A percentile compares a stretch with the other conserved stretches of the same genome.
phyloP scores from a whole-genome alignment of 2,113 vertebrate genomes.

The Odocoileus virginianus region DNA sequence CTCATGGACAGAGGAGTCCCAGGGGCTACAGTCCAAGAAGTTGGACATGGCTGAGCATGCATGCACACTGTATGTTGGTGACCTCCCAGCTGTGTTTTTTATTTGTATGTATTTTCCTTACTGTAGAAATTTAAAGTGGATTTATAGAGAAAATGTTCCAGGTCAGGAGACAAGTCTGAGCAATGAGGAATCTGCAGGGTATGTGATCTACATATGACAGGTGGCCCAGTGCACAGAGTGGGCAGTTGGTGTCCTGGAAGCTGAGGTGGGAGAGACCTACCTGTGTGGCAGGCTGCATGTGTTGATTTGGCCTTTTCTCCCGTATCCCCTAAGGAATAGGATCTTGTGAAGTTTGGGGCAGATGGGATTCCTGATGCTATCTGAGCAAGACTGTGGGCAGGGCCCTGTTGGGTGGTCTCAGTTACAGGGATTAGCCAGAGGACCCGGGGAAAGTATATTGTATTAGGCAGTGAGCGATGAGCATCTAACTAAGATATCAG shows the following conservation, averaged over 20 bases:
- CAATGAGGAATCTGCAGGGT: neutral
- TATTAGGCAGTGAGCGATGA: neutral
- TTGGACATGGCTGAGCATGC: neutral
- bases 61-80: neutral
- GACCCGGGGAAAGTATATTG: fast-evolving
- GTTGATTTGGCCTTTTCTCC: neutral
- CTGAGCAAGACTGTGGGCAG: neutral
- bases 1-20: neutral
- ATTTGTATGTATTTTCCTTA: neutral
- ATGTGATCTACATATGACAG: neutral
- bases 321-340: neutral
- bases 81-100: neutral
- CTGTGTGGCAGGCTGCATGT: neutral
- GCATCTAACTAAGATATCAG: neutral
- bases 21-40: neutral
- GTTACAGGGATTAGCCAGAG: neutral
- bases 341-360: neutral
- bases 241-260: neutral
- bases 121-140: neutral
- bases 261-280: neutral
- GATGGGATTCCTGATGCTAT: neutral
- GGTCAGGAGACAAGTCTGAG: neutral
- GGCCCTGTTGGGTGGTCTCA: neutral
- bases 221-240: too few relatives aligned
- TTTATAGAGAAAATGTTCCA: neutral